phyloP scores from a whole-genome alignment of 2,797 vertebrate species.

The Octomys mimax region DNA sequence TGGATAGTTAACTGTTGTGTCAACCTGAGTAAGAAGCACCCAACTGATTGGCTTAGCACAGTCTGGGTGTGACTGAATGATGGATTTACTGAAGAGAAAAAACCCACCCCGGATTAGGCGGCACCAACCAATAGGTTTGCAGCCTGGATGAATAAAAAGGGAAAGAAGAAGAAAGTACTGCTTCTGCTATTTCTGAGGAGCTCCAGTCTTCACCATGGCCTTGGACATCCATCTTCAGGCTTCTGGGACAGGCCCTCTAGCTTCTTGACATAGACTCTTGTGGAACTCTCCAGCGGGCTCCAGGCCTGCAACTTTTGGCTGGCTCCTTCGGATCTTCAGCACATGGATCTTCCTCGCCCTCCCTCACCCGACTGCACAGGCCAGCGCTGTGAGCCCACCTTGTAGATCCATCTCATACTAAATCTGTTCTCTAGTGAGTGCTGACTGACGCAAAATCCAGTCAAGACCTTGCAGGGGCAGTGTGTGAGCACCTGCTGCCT shows the following conservation, averaged over 20 bases:
- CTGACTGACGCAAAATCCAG: neutral
- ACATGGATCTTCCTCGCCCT: neutral
- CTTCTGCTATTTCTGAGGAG: neutral
- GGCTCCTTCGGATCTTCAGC: neutral
- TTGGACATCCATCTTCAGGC: neutral
- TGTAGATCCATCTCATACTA: neutral
- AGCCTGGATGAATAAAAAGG: neutral
- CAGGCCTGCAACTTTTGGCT: neutral
- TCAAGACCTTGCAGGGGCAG: neutral
- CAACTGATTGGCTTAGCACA: neutral
- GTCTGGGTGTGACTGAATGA: neutral
- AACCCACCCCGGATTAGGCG: neutral
- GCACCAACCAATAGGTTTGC: neutral
- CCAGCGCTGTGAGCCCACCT: neutral
- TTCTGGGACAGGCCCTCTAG: neutral
- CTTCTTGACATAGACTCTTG: neutral
- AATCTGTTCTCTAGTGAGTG: neutral
- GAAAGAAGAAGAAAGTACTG: neutral
- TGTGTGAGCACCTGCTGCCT: neutral
- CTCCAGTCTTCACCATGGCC: neutral
- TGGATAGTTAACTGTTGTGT: neutral
- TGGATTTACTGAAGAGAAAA: neutral
- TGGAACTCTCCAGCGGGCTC: neutral
- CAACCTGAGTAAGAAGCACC: neutral
- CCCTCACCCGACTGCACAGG: neutral